phyloP scores from a whole-genome alignment of 2,113 vertebrate genomes.

The Geothlypis trichas region DNA sequence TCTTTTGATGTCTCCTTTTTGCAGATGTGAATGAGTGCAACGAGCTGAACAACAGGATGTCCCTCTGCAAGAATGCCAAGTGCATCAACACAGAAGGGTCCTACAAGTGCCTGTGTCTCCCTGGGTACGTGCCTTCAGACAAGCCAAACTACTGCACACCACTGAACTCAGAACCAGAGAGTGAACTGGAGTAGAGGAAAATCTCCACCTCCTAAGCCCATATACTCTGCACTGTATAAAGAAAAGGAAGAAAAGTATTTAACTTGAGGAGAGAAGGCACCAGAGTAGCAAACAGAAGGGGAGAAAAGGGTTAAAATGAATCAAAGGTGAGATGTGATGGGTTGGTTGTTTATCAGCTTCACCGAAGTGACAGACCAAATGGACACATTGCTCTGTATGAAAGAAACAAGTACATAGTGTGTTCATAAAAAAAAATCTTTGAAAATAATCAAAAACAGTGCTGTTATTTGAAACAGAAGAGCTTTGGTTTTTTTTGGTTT shows the following conservation, averaged over 20 bases:
- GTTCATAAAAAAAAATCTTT: conserved; percentile 78
- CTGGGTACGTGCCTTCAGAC: conserved; percentile 85
- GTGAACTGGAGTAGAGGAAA: conserved; percentile 80
- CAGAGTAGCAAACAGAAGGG: conserved; percentile 43
- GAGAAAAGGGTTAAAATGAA: conserved; percentile 66
- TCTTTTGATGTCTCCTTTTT: conserved; percentile 24
- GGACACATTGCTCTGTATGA: conserved; percentile 79
- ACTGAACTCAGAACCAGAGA: conserved; percentile 72
- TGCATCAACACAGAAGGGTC: conserved; percentile 96
- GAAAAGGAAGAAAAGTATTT: conserved; percentile 77
- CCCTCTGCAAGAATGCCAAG: conserved; percentile 93
- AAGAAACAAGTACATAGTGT: conserved; percentile 81
- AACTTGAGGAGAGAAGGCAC: conserved; percentile 84
- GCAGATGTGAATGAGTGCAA: conserved; percentile 96
- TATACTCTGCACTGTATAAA: conserved; percentile 94
- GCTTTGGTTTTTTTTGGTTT: conserved; percentile 42
- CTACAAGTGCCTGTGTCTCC: conserved; percentile 92
- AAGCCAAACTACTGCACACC: conserved; percentile 92
- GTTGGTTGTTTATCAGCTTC: conserved; percentile 55
- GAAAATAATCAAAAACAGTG: conserved; percentile 73
- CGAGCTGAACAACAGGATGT: conserved; percentile 94
- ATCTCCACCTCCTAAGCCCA: conserved; percentile 77
- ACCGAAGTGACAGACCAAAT: conserved; percentile 83
- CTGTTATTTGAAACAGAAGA: conserved; percentile 81
- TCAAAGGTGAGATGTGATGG: conserved; percentile 57